Evolutionary conservation across 1,140 invertebrate species (phyloP).

Genomic region (Penaeus indicus): DNA sequence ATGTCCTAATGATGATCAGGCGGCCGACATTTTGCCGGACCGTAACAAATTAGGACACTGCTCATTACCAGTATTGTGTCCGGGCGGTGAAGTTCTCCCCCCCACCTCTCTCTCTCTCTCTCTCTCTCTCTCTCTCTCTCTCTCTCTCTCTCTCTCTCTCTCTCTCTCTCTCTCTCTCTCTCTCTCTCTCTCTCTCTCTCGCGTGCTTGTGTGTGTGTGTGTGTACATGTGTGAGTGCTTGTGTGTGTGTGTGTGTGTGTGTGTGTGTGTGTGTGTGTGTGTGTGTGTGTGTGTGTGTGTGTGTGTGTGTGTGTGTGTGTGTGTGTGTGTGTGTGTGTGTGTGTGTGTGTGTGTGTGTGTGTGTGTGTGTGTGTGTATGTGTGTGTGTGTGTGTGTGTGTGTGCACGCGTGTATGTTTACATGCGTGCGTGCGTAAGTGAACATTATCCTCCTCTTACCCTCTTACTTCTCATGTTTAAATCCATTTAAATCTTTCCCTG

Average conservation of each 20-base stretch:
- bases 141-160: too few species aligned
- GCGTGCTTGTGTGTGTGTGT: neutral
- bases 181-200: neutral
- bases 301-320: neutral
- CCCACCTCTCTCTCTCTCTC: too few species aligned
- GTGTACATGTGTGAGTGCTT: neutral
- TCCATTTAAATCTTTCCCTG: too few species aligned
- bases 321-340: neutral
- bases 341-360: neutral
- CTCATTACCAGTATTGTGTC: too few species aligned
- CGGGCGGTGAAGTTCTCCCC: too few species aligned
- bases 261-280: neutral
- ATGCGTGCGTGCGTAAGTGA: neutral
- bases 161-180: too few species aligned
- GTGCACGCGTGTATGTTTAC: neutral
- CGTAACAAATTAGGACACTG: too few species aligned
- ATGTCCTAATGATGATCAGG: too few species aligned
- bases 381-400: neutral
- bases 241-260: neutral
- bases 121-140: too few species aligned
- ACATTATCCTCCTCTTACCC: too few species aligned
- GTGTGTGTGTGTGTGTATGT: neutral
- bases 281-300: neutral
- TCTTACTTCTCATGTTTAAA: too few species aligned
- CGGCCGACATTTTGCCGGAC: too few species aligned